Evolutionary conservation across 1,140 invertebrate species (phyloP), one percentile per base, ranked within the genome.

Genomic region (Drosophila paulistorum): DNA sequence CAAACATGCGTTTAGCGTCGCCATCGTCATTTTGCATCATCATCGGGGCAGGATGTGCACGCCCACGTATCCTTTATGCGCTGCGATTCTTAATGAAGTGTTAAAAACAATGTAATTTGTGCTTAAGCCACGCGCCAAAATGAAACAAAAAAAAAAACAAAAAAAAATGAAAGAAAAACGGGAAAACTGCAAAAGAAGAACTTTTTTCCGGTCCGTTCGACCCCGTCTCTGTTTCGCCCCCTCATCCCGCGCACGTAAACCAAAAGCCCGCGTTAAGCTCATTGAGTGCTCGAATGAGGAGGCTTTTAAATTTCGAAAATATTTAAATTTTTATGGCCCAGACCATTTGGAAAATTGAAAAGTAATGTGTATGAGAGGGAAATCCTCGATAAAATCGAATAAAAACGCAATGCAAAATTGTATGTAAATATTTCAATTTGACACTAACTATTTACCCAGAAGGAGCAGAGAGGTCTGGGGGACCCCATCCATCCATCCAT

Each of bases 31-130:
- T 51, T 51, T 51, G 23, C 39, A 51, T 48, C 42, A 64, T 45
- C 39, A 30, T 11, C 61, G 75, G 75, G 69, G 61, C 74, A 68
- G 74, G 74, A 77, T 77, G 57, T 87, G 82, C 83, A 73, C 75
- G 60, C 61, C 63, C 77, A 68, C 81, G 69, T 68, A 87, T 82
- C 82, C 82, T 87, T 86, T 66, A 63, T 70, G 70, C 79, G 67
- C 60, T 71, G 59, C 67, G 23, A 33, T 86, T 87, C 84, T 89
- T 87, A 87, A 87, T 87, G 79, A 87, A 87, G 84, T 87, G 83
- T 83, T 87, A 79, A 80, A 87, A 87, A 89, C 83, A 87, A 89
- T 89, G 83, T 87, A 83, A 87, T 87, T 87, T 87, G 68, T 73
- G 86, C 77, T 87, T 89, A 83, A 83, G 72, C 77, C 64, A 7